A percentile compares a stretch with the other conserved stretches of the same genome.
phyloP scores from a whole-genome alignment of 2,797 vertebrate genomes.

The Furcifer pardalis region DNA sequence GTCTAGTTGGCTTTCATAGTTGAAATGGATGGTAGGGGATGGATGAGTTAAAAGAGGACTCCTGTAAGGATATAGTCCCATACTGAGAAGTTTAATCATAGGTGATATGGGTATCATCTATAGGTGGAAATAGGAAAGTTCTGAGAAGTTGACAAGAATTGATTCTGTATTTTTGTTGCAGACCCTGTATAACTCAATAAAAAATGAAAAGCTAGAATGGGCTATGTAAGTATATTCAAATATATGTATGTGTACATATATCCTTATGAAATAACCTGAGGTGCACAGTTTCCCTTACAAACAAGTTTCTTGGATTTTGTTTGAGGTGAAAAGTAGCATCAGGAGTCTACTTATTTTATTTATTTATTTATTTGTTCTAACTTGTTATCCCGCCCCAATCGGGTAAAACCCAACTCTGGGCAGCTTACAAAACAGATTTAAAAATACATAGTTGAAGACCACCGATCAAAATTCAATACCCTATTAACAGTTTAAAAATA shows the following conservation, averaged over 20 bases:
- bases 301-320: neutral
- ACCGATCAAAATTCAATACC: no score
- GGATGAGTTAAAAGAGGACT: no score
- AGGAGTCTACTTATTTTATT: no score
- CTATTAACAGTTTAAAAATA: no score
- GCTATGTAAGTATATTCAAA: conserved; percentile 89
- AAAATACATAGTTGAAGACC: no score
- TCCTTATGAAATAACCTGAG: neutral
- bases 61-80: neutral
- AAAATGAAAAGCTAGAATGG: conserved; percentile 98
- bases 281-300: neutral
- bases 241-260: neutral
- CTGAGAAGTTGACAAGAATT: conserved; percentile 21
- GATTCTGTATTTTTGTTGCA: conserved; percentile 69
- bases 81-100: neutral
- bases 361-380: no score
- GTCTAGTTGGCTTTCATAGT: neutral
- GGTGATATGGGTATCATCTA: neutral
- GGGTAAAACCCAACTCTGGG: no score
- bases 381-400: no score
- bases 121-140: neutral
- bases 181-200: conserved; percentile 96
- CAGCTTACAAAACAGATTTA: no score
- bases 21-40: neutral
- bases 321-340: conserved; percentile 1